A percentile compares a stretch with the other conserved stretches of the same genome.
phyloP scores from a whole-genome alignment of 2,113 vertebrate genomes.

The Oophaga pumilio region DNA sequence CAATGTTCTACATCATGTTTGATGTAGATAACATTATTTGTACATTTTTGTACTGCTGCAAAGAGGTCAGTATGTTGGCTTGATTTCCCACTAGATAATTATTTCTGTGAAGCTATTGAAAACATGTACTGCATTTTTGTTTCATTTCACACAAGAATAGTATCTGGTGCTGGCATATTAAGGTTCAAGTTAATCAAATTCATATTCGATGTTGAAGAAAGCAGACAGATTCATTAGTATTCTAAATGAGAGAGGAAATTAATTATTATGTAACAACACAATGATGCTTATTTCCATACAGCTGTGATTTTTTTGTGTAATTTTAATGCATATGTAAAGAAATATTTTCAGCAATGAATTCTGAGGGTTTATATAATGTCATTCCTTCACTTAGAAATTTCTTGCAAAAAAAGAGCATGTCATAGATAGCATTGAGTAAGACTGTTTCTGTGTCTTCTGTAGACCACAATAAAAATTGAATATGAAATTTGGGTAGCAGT shows the following conservation, averaged over 20 bases:
- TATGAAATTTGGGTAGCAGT: too few species aligned
- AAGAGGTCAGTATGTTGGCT: slow-evolving; percentile 20
- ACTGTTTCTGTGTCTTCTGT: too few species aligned
- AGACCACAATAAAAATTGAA: too few species aligned
- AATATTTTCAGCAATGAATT: background rate
- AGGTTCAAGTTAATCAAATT: slow-evolving; percentile 46
- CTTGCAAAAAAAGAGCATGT: background rate
- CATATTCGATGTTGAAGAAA: background rate
- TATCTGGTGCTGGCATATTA: slow-evolving; percentile 48
- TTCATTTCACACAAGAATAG: slow-evolving; percentile 23
- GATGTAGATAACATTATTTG: slow-evolving; percentile 37
- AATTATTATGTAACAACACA: slow-evolving; percentile 53
- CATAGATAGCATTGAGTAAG: background rate
- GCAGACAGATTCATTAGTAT: slow-evolving; percentile 48
- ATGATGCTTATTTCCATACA: slow-evolving; percentile 44
- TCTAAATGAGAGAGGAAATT: slow-evolving; percentile 49
- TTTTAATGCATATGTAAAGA: slow-evolving; percentile 19
- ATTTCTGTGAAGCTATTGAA: slow-evolving; percentile 20
- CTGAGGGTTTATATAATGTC: background rate
- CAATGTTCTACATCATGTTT: slow-evolving; percentile 23
- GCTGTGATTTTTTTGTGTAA: slow-evolving; percentile 41
- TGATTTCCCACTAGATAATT: slow-evolving; percentile 38
- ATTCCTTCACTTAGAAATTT: background rate
- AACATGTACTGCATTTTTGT: slow-evolving; percentile 44
- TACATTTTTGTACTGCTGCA: slow-evolving; percentile 21